A percentile compares a stretch with the other conserved stretches of the same genome.
These are phyloP conservation scores for Sardina pilchardus DNA, from an alignment of 2,113 vertebrate species.

Conservation along the genomic window DNA sequence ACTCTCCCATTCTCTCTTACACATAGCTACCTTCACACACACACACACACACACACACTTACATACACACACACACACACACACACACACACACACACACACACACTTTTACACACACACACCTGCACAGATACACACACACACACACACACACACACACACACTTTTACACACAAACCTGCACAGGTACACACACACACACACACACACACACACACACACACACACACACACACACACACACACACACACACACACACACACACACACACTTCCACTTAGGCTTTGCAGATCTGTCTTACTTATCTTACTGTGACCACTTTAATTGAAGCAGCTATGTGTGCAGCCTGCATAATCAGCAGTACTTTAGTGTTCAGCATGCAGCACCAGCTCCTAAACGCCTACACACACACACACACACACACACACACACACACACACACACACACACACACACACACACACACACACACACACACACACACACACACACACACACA, in stretches of 20 bases:
- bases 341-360: slow-evolving; percentile 33
- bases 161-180: too few species aligned
- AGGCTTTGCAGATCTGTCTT: slow-evolving; percentile 26
- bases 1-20: background rate
- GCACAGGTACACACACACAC: background rate
- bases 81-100: background rate
- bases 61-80: background rate
- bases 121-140: background rate
- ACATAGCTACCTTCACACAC: background rate
- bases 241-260: background rate
- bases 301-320: slow-evolving; percentile 25
- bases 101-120: background rate
- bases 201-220: background rate
- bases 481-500: background rate
- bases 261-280: background rate
- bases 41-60: background rate
- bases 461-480: background rate
- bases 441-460: background rate
- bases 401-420: background rate
- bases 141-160: background rate
- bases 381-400: background rate
- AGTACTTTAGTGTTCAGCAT: slow-evolving; percentile 5
- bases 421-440: background rate
- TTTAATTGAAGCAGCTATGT: slow-evolving; percentile 33
- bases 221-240: background rate